A percentile compares a stretch with the other conserved stretches of the same genome.
Conservation (phyloP, 2,113 vertebrate species). For the Andinoacara biseriatus region DNA sequence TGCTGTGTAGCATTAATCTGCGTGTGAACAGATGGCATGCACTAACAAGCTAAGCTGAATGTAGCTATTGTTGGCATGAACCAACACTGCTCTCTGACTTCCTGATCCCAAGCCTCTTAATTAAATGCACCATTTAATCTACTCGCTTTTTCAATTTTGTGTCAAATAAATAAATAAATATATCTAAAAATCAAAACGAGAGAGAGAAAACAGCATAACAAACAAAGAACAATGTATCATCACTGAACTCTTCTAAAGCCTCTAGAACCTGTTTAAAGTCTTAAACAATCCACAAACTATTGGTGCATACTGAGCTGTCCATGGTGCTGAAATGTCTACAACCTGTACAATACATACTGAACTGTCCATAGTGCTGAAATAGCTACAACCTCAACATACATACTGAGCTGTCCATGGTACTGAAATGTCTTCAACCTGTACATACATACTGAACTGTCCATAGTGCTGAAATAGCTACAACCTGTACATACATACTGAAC, state of each 20-base stretch:
- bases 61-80: slow-evolving; percentile 66
- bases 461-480: too few relatives aligned
- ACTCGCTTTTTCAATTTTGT: slow-evolving; percentile 46
- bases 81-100: slow-evolving; percentile 68
- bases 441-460: background rate
- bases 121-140: slow-evolving; percentile 78
- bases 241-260: background rate
- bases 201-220: background rate
- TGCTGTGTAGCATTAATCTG: slow-evolving; percentile 61
- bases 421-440: too few relatives aligned
- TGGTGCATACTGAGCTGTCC: background rate
- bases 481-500: too few relatives aligned
- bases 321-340: background rate
- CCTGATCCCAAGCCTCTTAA: slow-evolving; percentile 74
- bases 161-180: slow-evolving; percentile 40
- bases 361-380: background rate
- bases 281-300: background rate
- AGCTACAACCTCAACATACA: too few relatives aligned
- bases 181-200: slow-evolving; percentile 24
- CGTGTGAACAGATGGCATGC: slow-evolving; percentile 73
- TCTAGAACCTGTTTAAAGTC: background rate
- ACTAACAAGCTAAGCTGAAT: slow-evolving; percentile 76
- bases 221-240: background rate
- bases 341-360: too few relatives aligned
- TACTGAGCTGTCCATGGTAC: background rate